Evolutionary conservation across 2,113 vertebrate genomes (phyloP).

Genomic region (Eptesicus fuscus): DNA sequence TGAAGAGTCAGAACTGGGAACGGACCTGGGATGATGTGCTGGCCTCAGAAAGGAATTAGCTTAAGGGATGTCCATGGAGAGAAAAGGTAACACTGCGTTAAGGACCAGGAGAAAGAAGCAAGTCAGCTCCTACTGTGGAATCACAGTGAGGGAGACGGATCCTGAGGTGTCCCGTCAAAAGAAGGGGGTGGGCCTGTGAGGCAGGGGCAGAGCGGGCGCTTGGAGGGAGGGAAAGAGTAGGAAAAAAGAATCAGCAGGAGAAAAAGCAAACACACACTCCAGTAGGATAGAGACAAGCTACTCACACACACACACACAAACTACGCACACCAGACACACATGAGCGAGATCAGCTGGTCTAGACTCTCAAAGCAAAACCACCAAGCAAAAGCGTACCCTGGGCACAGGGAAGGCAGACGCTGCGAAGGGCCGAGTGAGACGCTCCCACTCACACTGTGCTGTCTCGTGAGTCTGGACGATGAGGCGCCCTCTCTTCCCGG

Average conservation of each 20-base stretch:
- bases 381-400: constrained; percentile 57
- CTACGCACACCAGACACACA: not conserved
- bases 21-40: constrained; percentile 56
- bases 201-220: not conserved
- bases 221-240: not conserved
- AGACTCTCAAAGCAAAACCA: constrained; percentile 54
- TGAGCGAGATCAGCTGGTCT: not conserved
- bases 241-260: constrained; percentile 61
- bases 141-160: not conserved
- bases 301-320: not conserved
- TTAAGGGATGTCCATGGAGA: constrained; percentile 65
- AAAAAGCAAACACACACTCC: constrained; percentile 45
- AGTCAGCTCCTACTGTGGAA: constrained; percentile 38
- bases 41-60: constrained; percentile 65
- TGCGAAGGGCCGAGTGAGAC: constrained; percentile 50
- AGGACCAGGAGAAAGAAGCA: constrained; percentile 36
- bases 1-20: constrained; percentile 54
- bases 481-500: not conserved
- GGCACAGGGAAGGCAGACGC: constrained; percentile 20
- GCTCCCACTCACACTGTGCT: constrained; percentile 74
- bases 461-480: not conserved
- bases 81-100: constrained; percentile 59
- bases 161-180: not conserved
- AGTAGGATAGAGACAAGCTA: not conserved
- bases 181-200: constrained; percentile 37